phyloP scores from a whole-genome alignment of 2,113 vertebrate species.

The Anseranas semipalmata region DNA sequence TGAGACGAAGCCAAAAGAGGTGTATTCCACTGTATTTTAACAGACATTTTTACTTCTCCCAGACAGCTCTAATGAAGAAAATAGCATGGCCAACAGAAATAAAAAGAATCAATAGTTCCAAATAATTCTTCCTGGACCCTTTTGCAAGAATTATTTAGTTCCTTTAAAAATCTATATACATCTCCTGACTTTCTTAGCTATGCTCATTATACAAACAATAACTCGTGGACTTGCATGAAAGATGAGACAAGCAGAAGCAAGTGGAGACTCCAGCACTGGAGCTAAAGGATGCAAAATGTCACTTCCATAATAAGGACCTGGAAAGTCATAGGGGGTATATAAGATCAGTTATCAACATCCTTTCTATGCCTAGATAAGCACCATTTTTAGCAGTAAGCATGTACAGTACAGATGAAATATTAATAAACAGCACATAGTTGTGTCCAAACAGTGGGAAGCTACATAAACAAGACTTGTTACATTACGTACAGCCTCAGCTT shows the following conservation, averaged over 20 bases:
- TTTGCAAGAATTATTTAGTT: neutral
- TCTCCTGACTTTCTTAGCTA: neutral
- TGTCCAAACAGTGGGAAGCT: neutral
- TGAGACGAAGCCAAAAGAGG: neutral
- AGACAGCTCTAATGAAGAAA: neutral
- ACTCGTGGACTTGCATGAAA: neutral
- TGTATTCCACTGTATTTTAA: neutral
- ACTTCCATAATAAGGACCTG: neutral
- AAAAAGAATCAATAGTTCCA: neutral
- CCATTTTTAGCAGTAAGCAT: neutral
- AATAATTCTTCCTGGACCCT: neutral
- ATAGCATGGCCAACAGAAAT: neutral
- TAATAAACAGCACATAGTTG: neutral
- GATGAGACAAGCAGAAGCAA: neutral
- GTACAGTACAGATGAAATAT: constrained; percentile 10
- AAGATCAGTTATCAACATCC: neutral
- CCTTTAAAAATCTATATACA: neutral
- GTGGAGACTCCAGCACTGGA: neutral
- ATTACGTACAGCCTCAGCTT: neutral
- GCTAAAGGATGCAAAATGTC: neutral
- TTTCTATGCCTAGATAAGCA: constrained; percentile 19
- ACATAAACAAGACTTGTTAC: neutral
- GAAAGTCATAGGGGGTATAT: neutral
- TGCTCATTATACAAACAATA: neutral
- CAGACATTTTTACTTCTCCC: neutral